Evolutionary conservation across 2,888 invertebrate species (phyloP), one percentile per base, ranked within the genome.

Genomic region (Heliconius ethilla): DNA sequence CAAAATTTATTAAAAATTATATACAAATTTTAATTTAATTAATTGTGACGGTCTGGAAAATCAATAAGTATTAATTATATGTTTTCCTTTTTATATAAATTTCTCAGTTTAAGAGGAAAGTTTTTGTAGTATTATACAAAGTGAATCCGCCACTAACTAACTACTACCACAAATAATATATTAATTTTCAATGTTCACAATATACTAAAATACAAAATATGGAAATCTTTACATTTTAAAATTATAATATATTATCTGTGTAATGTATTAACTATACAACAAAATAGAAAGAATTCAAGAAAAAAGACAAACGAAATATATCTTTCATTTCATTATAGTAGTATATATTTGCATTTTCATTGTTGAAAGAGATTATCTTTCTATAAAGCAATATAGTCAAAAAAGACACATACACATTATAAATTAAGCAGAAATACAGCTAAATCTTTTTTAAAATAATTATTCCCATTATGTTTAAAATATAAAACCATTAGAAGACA

Each of bases 391-490:
- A 74, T 29, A 27, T 74, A 62, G 63, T 11, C 63, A 27, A 6
- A 29, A 74, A 74, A 25, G 45, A 25, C 11, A 10, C 25, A 10
- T 33, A 40, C n/a, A 63, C 22, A 37, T 40, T 40, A 63, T 40
- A 29, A 27, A 27, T 40, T 63, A 74, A 74, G 74, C 74, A 65
- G 22, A 74, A 74, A 62, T 74, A 74, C 63, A 74, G 45, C 29
- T 45, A 62, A 27, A 74, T n/a, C 4, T 62, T n/a, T 25, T 59
- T 62, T 63, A 25, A 40, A 11, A 40, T 40, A 40, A 11, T 40
- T 62, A 73, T 37, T 25, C 37, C 37, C 62, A 63, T 51, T 37
- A 62, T 59, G n/a, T 63, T 62, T 18, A 37, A 66, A 10, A 9
- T 37, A n/a, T 67, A 22, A 22, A 15, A 69, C 10, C 18, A 66